These are phyloP conservation scores for Saguinus midas DNA, from an alignment of 2,113 vertebrate genomes.

Conservation along the genomic window DNA sequence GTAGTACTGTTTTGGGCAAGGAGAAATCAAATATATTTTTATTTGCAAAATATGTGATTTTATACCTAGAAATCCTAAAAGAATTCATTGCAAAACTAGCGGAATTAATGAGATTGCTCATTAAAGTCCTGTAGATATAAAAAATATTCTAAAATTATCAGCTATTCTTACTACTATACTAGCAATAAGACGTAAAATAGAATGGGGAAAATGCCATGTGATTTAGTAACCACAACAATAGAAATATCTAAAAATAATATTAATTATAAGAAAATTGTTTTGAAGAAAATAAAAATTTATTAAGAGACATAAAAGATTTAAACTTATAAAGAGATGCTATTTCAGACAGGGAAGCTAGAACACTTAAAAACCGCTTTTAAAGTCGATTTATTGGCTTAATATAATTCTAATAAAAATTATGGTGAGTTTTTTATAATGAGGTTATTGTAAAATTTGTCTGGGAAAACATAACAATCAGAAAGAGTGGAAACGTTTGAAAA, in stretches of 20 bases:
- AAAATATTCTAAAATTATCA: neutral
- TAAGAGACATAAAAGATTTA: neutral
- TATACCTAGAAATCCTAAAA: neutral
- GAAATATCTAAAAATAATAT: neutral
- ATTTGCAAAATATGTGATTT: slow-evolving; percentile 38
- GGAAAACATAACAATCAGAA: neutral
- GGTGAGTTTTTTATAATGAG: neutral
- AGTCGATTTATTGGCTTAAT: neutral
- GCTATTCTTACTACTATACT: neutral
- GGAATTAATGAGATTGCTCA: neutral
- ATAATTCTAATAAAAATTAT: neutral
- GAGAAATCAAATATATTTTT: neutral
- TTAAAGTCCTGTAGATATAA: neutral
- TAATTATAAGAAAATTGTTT: neutral
- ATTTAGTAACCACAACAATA: neutral
- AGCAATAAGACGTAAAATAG: neutral
- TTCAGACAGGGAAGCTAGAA: neutral
- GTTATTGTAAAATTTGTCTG: neutral
- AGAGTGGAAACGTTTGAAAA: neutral
- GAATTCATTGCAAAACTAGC: neutral
- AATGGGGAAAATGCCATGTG: neutral
- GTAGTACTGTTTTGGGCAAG: neutral
- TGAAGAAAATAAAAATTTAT: neutral
- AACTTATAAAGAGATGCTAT: neutral
- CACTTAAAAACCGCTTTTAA: neutral